Evolutionary conservation across 1,140 invertebrate species (phyloP), one percentile per base, ranked within the genome.

Genomic region (Drosophila burlai): DNA sequence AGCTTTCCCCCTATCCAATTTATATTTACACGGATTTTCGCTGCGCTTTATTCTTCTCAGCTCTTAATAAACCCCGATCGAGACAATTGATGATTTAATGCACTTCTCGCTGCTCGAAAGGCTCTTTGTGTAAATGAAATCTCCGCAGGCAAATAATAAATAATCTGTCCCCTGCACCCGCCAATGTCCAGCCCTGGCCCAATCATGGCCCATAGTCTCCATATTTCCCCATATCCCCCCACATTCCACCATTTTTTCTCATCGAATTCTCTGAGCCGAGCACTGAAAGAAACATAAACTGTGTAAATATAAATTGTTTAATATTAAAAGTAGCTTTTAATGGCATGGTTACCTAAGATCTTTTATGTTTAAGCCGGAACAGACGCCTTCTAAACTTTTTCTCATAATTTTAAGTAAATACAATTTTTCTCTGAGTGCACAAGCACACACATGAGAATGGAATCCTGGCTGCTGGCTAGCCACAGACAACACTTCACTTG

Each of bases 401-500:
- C 10, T 4, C 10, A 13, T 36, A 4, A 13, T 45, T 18, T 18
- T 0, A 0, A 11, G 11, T 11, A 1, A 21, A 18, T 45, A 21
- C 42, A 18, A 1, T 2, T 10, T 24, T 62, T 50, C 34, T 15
- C 26, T 24, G 0, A 63, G 38, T 62, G 58, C 31, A 45, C 18
- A 65, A 45, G 52, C 71, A 65, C 47, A 47, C 55, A 73, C 60
- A 50, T 72, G 69, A 60, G 42, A 73, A 52, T 43, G 69, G 43
- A 73, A 72, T 73, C 67, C 54, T 60, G 67, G 67, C 75, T 73
- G 67, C 61, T 73, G 71, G 80, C 80, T 80, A 68, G 83, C 83
- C 83, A 78, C 83, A 87, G 83, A 75, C 76, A 87, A 87, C 76
- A 84, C 84, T 87, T 87, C 83, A 87, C 80, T 89, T 89, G 83